phyloP scores from a whole-genome alignment of 2,113 vertebrate genomes.

The Cottus gobio region DNA sequence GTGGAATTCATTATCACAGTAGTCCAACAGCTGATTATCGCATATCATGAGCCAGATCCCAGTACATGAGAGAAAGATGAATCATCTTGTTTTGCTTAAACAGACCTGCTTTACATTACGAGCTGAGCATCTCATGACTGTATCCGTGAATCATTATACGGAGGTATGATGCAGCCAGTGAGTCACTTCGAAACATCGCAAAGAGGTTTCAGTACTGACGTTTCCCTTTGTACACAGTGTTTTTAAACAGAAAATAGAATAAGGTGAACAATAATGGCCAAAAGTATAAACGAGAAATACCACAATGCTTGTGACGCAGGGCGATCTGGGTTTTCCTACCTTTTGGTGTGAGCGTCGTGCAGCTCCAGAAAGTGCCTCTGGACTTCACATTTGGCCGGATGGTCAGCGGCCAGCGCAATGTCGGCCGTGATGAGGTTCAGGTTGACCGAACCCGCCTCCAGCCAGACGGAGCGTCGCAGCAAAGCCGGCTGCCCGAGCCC shows the following conservation, averaged over 20 bases:
- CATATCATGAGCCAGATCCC: conserved; percentile 5
- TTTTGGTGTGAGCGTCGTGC: conserved; percentile 91
- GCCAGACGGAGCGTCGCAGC: conserved; percentile 92
- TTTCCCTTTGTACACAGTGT: neutral
- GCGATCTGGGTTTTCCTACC: conserved; percentile 77
- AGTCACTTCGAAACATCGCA: conserved; percentile 19
- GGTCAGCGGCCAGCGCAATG: conserved; percentile 93
- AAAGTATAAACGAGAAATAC: neutral
- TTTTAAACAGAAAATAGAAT: neutral
- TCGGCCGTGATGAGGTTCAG: conserved; percentile 96
- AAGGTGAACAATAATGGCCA: neutral
- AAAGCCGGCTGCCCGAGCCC: conserved; percentile 87
- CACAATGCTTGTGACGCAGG: neutral
- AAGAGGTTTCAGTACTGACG: neutral
- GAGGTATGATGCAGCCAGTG: conserved; percentile 1
- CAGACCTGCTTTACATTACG: neutral
- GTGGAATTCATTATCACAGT: conserved; percentile 1
- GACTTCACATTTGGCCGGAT: conserved; percentile 93
- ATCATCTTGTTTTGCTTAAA: neutral
- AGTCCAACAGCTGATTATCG: neutral
- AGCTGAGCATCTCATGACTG: neutral
- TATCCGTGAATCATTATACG: conserved; percentile 24
- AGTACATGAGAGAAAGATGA: neutral
- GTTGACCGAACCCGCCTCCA: conserved; percentile 94
- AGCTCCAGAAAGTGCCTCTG: conserved; percentile 95